Conservation (phyloP, 2,113 vertebrate species). For the Ceyx melanurus region DNA sequence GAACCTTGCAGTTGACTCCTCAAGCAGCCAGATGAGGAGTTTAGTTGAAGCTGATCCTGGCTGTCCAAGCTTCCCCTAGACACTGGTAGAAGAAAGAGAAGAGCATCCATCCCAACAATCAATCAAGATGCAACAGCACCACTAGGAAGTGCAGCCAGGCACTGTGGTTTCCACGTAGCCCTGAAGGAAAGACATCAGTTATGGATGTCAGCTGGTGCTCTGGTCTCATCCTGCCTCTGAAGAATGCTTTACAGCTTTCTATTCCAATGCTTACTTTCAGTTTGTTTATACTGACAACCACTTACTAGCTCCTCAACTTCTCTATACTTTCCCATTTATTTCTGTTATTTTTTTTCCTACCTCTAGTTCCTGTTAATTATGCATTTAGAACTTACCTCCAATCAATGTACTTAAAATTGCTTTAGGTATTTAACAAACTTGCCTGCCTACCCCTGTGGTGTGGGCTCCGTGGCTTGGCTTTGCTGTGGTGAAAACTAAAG, state of each 20-base stretch:
- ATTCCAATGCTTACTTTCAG: neutral
- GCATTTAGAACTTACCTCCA: neutral
- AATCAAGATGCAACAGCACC: neutral
- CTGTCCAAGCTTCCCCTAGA: neutral
- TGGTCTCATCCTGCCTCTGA: neutral
- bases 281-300: neutral
- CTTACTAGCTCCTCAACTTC: neutral
- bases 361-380: neutral
- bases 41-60: neutral
- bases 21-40: accelerated
- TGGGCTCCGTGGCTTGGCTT: neutral
- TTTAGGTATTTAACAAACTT: neutral
- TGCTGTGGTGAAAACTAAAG: neutral
- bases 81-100: neutral
- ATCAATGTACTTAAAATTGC: neutral
- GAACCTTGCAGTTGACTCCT: accelerated
- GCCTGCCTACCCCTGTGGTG: neutral
- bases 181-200: neutral
- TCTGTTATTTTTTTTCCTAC: neutral
- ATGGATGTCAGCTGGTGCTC: neutral
- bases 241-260: neutral
- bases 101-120: neutral
- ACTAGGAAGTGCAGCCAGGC: neutral
- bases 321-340: neutral
- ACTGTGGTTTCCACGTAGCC: accelerated